Evolutionary conservation across 1,140 invertebrate species (phyloP).

Genomic region (Leptoteleia sp.): DNA sequence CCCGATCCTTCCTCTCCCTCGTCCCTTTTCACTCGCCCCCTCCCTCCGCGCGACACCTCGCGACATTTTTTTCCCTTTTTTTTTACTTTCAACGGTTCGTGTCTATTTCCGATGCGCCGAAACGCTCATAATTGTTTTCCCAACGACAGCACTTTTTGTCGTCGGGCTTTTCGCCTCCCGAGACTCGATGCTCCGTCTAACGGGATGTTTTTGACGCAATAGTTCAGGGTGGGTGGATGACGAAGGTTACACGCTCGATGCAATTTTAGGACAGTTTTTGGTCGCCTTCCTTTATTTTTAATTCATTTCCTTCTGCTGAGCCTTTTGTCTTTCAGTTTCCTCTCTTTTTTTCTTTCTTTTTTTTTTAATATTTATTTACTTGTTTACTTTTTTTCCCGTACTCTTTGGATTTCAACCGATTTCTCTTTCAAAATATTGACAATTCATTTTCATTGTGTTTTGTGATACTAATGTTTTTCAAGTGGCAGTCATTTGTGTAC

Average conservation of each 20-base stretch:
- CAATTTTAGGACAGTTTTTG: too few relatives aligned
- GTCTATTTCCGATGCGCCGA: slow-evolving; percentile 29
- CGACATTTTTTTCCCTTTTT: slow-evolving; percentile 27
- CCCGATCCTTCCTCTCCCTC: neutral
- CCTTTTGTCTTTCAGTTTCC: too few relatives aligned
- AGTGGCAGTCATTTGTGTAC: slow-evolving; percentile 8
- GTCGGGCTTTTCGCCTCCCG: neutral
- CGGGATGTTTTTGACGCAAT: too few relatives aligned
- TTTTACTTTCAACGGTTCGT: slow-evolving; percentile 18
- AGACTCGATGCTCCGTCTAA: too few relatives aligned
- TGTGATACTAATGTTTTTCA: slow-evolving; percentile 6
- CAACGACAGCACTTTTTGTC: too few relatives aligned
- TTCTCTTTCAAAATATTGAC: slow-evolving; percentile 13
- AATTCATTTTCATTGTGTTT: slow-evolving; percentile 3
- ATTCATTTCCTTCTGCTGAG: too few relatives aligned
- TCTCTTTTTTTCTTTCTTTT: neutral
- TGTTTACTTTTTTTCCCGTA: neutral
- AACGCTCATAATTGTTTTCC: slow-evolving; percentile 14
- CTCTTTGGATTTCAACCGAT: slow-evolving; percentile 1
- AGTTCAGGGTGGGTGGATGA: too few relatives aligned
- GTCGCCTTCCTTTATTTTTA: too few relatives aligned
- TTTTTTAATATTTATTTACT: neutral
- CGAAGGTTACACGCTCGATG: too few relatives aligned
- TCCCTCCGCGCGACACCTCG: too few relatives aligned
- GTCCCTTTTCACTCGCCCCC: neutral